Base-by-base conservation (phyloP, 2,113 vertebrate species). In the Podarcis raffonei region DNA sequence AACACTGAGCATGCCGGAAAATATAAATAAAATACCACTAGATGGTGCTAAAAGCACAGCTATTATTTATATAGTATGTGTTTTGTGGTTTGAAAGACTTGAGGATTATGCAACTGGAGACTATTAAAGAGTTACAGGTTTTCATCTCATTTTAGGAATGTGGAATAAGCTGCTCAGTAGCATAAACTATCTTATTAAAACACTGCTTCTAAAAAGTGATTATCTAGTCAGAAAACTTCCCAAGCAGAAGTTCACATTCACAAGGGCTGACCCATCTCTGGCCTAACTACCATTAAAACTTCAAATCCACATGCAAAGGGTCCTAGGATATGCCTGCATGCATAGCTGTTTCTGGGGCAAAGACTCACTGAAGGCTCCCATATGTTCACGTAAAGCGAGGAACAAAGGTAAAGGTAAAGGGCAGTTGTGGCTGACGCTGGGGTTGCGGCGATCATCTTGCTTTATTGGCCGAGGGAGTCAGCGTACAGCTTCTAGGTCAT, bases 31-130 rank as follows among this genome's bases (percentile, higher is more conserved):
- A 39, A 16, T 0, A 0, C 94, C 95, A 89, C 89, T 83, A 95
- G 95, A 85, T 95, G 95, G 95, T 90, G 91, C 48, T 93, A 59
- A 87, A 91, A 87, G 85, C 39, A 77, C 87, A 72, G 3, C 1
- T 1, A 89, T 18, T 87, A 42, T 7, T 75, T 35, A 39, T 1
- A 66, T 22, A 35, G 30, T 16, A 68, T 15, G 16, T 39, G 35
- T 23, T 6, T 32, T 20, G 8, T 83, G 35, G 35, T 69, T 42
- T 84, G 27, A 39, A 71, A 53, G 42, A 30, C 18, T 84, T 53
- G 22, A 39, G 39, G 39, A 53, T 11, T 27, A 25, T 39, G 39
- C 16, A 72, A 84, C 22, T 74, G 27, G 20, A 74, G 30, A 68
- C 6, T 68, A 27, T 83, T 82, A 25, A 57, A 65, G 8, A 12